Evolutionary conservation across 2,888 invertebrate genomes (phyloP), one percentile per base, ranked within the genome.

Genomic region (Chloroclysta siterata): DNA sequence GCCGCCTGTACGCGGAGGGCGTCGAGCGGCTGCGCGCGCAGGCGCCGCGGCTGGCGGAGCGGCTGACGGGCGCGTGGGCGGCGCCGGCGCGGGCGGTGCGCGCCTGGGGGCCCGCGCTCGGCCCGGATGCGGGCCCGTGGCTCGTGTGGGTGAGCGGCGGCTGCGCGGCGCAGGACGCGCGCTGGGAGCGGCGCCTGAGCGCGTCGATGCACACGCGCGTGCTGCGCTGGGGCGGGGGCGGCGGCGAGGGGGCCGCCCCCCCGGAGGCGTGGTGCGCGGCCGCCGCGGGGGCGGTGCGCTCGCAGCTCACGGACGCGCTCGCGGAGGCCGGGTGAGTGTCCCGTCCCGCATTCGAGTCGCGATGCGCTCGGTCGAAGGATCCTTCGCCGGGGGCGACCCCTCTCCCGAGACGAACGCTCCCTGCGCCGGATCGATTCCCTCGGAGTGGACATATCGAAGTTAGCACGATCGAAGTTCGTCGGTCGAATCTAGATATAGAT

Each of bases 231-330:
- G 22, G 22, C 22, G 22, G 70, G 71, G 73, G 66, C 74, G 77
- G 62, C 63, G 53, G 66, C 76, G 69, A 14, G 29, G 33, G n/a
- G 4, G 39, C 36, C 11, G 13, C 13, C 11, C 1, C 36, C 4
- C 82, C 83, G 33, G 84, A 77, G 60, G 72, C 73, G 48, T 85
- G 86, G 85, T 81, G 84, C 79, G 82, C 82, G 29, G 79, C 72
- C 53, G 76, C 68, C 57, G 77, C 77, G 41, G 79, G 70, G 39
- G 71, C 72, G 46, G 78, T 76, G 65, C 82, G 87, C 68, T 72
- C 77, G 46, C 81, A 78, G n/a, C 81, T 88, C 42, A 73, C 72
- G 10, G 88, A 83, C 44, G 65, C 79, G 53, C 73, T 85, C 10
- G 77, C 75, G 6, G 87, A 84, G 63, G 84, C 85, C 2, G 85